Evolutionary conservation across 2,113 vertebrate species (phyloP).

Genomic region (Nycticryphes semicollaris): DNA sequence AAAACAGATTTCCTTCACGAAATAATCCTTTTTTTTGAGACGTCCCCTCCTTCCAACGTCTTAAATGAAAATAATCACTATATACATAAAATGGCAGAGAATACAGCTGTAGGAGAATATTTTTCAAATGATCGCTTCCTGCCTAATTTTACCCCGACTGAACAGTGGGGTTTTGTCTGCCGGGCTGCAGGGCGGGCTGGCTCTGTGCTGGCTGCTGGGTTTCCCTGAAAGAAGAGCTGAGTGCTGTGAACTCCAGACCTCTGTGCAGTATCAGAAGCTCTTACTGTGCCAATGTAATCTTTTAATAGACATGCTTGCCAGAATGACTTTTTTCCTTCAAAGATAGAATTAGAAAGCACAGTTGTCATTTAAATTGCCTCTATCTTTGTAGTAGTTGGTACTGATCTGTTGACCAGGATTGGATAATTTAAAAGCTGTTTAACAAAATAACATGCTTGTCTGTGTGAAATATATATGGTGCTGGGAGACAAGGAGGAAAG

Average conservation of each 20-base stretch:
- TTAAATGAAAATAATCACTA: not conserved
- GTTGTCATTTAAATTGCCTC: conserved; percentile 61
- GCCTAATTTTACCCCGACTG: not conserved
- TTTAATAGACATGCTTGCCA: conserved; percentile 61
- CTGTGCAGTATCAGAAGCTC: conserved; percentile 19
- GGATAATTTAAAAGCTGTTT: conserved; percentile 64
- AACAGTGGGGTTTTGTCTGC: conserved; percentile 33
- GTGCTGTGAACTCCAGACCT: conserved; percentile 44
- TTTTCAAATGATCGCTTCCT: not conserved
- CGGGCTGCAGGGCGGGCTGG: not conserved
- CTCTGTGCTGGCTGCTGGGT: not conserved
- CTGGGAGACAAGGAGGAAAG: not conserved
- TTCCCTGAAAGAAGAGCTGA: conserved; percentile 9
- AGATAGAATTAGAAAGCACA: conserved; percentile 41
- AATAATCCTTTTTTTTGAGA: not conserved
- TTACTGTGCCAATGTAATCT: conserved; percentile 31
- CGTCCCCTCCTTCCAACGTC: not conserved
- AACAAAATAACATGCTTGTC: conserved; percentile 51
- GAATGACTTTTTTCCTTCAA: conserved; percentile 39
- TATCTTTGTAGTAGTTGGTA: conserved; percentile 32
- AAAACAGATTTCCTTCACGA: not conserved
- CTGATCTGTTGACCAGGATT: conserved; percentile 41
- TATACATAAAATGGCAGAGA: not conserved
- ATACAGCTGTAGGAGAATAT: not conserved
- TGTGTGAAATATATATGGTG: conserved; percentile 22